Conservation (phyloP, 2,113 vertebrate species). For the Grammomys surdaster region DNA sequence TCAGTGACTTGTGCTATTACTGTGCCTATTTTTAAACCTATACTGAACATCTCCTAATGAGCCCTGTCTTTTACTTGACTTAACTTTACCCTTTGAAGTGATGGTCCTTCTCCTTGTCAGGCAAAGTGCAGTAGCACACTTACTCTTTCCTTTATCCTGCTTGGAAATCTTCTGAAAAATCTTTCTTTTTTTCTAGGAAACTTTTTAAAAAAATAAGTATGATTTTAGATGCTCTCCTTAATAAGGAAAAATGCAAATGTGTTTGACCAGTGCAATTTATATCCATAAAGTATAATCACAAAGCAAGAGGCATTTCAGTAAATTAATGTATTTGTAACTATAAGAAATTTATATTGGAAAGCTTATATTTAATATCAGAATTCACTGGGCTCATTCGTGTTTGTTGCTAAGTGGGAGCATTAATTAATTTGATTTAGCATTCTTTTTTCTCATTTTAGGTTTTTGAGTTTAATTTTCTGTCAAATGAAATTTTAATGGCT, state of each 20-base stretch:
- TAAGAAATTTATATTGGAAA: slow-evolving; percentile 84
- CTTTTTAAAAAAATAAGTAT: slow-evolving; percentile 46
- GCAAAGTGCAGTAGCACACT: slow-evolving; percentile 82
- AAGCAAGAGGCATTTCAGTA: slow-evolving; percentile 82
- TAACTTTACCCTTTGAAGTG: slow-evolving; percentile 65
- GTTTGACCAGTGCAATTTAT: slow-evolving; percentile 85
- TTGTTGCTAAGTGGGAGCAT: slow-evolving; percentile 80
- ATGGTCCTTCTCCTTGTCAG: slow-evolving; percentile 83
- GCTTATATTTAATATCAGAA: slow-evolving; percentile 83
- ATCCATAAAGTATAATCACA: slow-evolving; percentile 83
- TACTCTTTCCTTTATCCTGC: slow-evolving; percentile 71
- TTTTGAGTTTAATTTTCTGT: slow-evolving; percentile 36
- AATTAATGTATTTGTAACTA: slow-evolving; percentile 80
- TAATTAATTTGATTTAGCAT: slow-evolving; percentile 81
- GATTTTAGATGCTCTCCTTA: slow-evolving; percentile 81
- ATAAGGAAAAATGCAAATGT: slow-evolving; percentile 85
- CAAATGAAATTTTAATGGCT: slow-evolving; percentile 33
- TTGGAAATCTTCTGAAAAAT: neutral
- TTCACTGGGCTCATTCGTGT: slow-evolving; percentile 68
- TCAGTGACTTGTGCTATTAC: slow-evolving; percentile 73
- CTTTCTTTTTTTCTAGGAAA: slow-evolving; percentile 70
- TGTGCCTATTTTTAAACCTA: slow-evolving; percentile 54
- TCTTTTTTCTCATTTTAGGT: slow-evolving; percentile 53
- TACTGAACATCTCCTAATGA: slow-evolving; percentile 67
- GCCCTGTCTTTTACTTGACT: slow-evolving; percentile 56